These are phyloP conservation scores for Cichladusa arquata DNA, from an alignment of 2,113 vertebrate genomes.

Conservation along the genomic window DNA sequence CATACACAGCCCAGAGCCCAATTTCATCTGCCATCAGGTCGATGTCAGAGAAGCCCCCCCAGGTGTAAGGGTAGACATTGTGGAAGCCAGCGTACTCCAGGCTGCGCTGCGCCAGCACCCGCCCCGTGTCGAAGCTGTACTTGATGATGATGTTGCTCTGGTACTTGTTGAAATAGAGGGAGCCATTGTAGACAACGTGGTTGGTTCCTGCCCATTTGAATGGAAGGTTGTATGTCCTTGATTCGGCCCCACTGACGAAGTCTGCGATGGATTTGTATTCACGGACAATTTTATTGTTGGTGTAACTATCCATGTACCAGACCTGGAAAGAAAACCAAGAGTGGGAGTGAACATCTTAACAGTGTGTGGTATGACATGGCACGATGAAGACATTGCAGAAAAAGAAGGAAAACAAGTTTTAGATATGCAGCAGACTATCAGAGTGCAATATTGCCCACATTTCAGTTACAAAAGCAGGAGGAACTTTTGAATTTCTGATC, in stretches of 20 bases:
- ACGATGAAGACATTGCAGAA: neutral
- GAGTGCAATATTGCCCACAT: neutral
- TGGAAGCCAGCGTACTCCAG: conserved; percentile 96
- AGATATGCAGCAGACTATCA: neutral
- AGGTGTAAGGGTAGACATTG: conserved; percentile 96
- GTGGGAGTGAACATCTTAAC: neutral
- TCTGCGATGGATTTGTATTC: conserved; percentile 93
- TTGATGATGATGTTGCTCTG: conserved; percentile 98
- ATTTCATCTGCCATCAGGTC: conserved; percentile 98
- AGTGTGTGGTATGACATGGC: neutral
- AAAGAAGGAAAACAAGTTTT: neutral
- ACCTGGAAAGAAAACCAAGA: conserved; percentile 76
- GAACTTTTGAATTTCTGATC: neutral
- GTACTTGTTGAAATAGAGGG: conserved; percentile 98
- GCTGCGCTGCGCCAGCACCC: conserved; percentile 89
- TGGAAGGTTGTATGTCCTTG: conserved; percentile 94
- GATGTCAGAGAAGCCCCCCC: conserved; percentile 97
- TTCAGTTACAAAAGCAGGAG: neutral
- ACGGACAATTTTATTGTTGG: conserved; percentile 96
- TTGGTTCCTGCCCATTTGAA: conserved; percentile 99
- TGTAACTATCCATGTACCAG: conserved; percentile 99
- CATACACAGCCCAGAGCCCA: conserved; percentile 95
- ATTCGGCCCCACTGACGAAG: conserved; percentile 90
- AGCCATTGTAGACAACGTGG: conserved; percentile 96
- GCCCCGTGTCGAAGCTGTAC: conserved; percentile 92